These are phyloP conservation scores for Trachemys scripta DNA, from an alignment of 2,113 vertebrate species.

Conservation along the genomic window DNA sequence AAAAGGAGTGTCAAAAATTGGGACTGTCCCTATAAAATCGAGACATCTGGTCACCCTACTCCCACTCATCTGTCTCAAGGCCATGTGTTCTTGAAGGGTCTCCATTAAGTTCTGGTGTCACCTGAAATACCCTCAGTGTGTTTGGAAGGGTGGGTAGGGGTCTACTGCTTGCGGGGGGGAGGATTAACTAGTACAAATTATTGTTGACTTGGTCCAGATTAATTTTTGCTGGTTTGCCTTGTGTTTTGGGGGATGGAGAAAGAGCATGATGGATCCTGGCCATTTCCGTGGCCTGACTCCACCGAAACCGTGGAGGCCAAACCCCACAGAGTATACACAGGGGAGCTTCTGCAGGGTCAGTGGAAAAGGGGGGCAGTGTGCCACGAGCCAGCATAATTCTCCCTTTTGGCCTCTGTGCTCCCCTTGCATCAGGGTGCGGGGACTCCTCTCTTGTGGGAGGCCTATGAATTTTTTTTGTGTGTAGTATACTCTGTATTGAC, in stretches of 20 bases:
- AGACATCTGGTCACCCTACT: not conserved
- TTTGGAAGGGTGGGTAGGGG: not conserved
- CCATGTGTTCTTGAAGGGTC: not conserved
- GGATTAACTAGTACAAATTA: accelerated
- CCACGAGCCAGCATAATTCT: not conserved
- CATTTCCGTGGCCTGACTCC: not conserved
- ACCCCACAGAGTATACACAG: not conserved
- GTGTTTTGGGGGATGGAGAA: not conserved
- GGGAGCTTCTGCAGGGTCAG: not conserved
- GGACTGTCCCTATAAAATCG: too few relatives aligned
- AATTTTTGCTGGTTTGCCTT: not conserved
- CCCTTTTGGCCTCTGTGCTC: not conserved
- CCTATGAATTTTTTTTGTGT: not conserved
- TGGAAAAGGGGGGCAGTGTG: not conserved
- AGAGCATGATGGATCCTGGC: not conserved
- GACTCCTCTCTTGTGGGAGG: not conserved
- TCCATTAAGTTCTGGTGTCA: not conserved
- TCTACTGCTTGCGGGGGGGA: not conserved
- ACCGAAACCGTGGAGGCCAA: not conserved
- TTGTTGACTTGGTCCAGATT: not conserved
- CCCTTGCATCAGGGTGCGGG: not conserved
- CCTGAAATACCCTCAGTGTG: not conserved
- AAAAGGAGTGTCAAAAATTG: too few relatives aligned
- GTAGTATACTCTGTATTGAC: not conserved
- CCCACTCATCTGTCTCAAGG: too few relatives aligned